phyloP scores from a whole-genome alignment of 2,888 invertebrate genomes.

The Eupeodes latifasciatus region DNA sequence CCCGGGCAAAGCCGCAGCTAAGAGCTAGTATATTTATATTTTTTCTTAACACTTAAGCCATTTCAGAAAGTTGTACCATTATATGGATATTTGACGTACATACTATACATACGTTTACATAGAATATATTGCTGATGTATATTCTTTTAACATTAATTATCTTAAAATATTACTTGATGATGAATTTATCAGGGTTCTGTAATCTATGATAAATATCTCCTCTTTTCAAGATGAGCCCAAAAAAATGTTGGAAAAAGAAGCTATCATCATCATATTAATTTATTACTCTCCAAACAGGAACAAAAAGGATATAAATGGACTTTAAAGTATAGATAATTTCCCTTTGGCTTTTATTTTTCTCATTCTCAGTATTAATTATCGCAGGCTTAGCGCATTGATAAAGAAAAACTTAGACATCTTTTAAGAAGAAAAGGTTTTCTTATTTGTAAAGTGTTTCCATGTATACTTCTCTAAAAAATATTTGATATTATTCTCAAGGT shows the following conservation, averaged over 20 bases:
- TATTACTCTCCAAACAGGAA: constrained; percentile 61
- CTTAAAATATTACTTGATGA: too few species aligned
- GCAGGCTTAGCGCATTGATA: neutral
- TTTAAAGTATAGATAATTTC: constrained; percentile 5
- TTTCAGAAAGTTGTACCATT: too few species aligned
- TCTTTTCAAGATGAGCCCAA: constrained; percentile 9
- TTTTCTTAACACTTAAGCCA: too few species aligned
- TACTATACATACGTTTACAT: too few species aligned
- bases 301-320: constrained; percentile 34
- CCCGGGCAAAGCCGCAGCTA: too few species aligned
- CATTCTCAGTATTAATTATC: constrained; percentile 9
- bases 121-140: too few species aligned
- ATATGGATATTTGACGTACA: too few species aligned
- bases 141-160: too few species aligned
- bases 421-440: neutral
- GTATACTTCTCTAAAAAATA: neutral
- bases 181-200: too few species aligned
- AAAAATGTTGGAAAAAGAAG: constrained; percentile 2
- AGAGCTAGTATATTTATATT: too few species aligned
- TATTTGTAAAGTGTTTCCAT: neutral
- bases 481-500: too few species aligned
- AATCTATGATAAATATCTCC: too few species aligned
- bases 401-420: neutral
- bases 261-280: constrained; percentile 58
- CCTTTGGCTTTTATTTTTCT: constrained; percentile 9